Base-by-base conservation (phyloP, 2,797 vertebrate genomes). In the Onychomys torridus region DNA sequence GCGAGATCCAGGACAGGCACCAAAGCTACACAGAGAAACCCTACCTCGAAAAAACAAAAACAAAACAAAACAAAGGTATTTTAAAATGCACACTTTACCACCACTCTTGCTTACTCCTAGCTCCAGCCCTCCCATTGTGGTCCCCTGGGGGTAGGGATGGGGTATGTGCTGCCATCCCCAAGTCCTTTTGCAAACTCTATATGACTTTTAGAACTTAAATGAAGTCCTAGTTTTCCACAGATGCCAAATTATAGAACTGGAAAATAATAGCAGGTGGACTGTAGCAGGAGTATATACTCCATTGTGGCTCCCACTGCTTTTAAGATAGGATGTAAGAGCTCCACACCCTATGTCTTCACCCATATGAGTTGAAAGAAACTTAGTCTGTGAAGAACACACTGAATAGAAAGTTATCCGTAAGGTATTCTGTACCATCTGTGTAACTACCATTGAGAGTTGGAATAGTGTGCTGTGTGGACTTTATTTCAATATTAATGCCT, bases 221-320 rank as follows among this genome's bases (percentile, higher is more conserved):
- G 40, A 88, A 95, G 84, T 85, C 90, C 77, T 90, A 43, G 65
- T 94, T 95, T 87, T 77, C 90, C 88, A 93, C 93, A 95, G 90
- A 84, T 85, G 93, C 81, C 77, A 63, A 94, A 97, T 96, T 96
- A 96, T 91, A 93, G 93, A 96, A 83, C 90, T 89, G n/a, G 92
- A 65, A 96, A 96, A 90, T 90, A 17, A 34, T 76, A 94, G 90
- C 87, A 65, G 69, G 63, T 95, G 93, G 76, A 69, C 73, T 97
- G 89, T 59, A 43, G 43, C 49, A 37, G 55, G 49, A 69, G 5
- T 21, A 0, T 23, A 23, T 27, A 37, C 43, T 90, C 89, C 55
- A 59, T 12, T 29, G 3, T 83, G 78, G 77, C 88, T 91, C 89
- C 85, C 40, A 34, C 57, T 27, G 9, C 77, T 93, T 95, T 61